phyloP scores from a whole-genome alignment of 2,797 vertebrate genomes.

The Dendrocincla fuliginosa region DNA sequence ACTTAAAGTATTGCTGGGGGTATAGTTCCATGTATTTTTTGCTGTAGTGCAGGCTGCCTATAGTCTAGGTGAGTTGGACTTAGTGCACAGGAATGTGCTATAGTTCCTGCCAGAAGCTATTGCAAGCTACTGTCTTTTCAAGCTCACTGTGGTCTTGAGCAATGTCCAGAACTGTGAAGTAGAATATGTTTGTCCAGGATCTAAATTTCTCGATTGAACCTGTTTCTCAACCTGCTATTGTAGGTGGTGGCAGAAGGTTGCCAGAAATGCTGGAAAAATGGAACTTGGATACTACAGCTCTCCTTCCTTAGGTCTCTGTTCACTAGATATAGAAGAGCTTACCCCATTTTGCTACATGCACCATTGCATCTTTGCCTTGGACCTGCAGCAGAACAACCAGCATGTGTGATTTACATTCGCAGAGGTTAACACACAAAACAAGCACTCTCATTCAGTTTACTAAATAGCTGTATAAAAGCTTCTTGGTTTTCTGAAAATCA shows the following conservation, averaged over 20 bases:
- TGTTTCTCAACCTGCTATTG: background rate
- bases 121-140: background rate
- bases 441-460: background rate
- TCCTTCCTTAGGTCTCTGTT: background rate
- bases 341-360: accelerated
- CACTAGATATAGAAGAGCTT: background rate
- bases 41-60: background rate
- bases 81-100: background rate
- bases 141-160: background rate
- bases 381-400: background rate
- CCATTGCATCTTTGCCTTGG: background rate
- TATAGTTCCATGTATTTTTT: background rate
- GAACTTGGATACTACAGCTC: background rate
- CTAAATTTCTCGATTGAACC: background rate
- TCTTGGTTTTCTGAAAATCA: background rate
- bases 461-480: background rate
- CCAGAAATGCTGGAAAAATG: background rate
- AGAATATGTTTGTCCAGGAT: background rate
- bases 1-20: background rate
- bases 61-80: background rate
- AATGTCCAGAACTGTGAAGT: background rate
- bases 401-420: background rate
- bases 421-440: background rate
- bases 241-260: background rate
- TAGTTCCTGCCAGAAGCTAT: background rate